Conservation (phyloP, 2,888 invertebrate genomes). For the Cerceris ruficornis region DNA sequence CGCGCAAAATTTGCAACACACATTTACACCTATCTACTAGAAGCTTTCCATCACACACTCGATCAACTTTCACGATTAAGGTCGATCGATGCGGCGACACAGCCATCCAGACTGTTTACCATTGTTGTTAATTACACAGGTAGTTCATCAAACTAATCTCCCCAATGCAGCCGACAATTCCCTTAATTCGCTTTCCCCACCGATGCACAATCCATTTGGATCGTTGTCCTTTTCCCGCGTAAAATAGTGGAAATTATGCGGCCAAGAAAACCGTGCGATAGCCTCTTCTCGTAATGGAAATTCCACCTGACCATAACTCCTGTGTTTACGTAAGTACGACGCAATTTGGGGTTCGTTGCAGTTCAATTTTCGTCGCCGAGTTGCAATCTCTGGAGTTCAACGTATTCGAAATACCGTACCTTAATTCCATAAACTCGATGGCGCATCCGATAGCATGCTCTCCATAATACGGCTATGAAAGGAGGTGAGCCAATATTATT, state of each 20-base stretch:
- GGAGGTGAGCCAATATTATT: neutral
- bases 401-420: conserved; percentile 2
- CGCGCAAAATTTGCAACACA: neutral
- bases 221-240: neutral
- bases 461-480: neutral
- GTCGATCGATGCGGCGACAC: conserved; percentile 57
- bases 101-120: conserved; percentile 37
- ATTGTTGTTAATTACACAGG: conserved; percentile 55
- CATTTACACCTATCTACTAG: conserved; percentile 2
- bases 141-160: conserved; percentile 66
- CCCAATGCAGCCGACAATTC: conserved; percentile 66
- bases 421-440: conserved; percentile 2
- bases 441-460: neutral
- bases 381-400: neutral
- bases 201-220: neutral
- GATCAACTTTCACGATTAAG: conserved; percentile 53
- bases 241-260: conserved; percentile 13
- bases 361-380: conserved; percentile 7
- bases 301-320: conserved; percentile 17
- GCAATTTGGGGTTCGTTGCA: conserved; percentile 1
- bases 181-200: conserved; percentile 49
- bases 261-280: conserved; percentile 4
- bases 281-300: conserved; percentile 11
- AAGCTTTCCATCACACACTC: conserved; percentile 43
- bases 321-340: neutral